phyloP scores from a whole-genome alignment of 2,113 vertebrate species.

The Ciconia boyciana region DNA sequence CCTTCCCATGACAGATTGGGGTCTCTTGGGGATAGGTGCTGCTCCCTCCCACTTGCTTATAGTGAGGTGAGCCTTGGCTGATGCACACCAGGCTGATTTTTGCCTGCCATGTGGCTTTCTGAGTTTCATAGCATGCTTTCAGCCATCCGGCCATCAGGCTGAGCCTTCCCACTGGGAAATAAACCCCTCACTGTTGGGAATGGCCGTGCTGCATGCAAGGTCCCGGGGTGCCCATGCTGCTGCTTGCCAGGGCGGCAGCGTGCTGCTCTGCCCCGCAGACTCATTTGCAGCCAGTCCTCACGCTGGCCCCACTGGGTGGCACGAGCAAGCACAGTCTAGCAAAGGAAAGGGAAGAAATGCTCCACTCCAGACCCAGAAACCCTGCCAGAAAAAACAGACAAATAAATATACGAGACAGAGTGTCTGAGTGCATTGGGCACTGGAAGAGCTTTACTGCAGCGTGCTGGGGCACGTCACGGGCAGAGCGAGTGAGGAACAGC shows the following conservation, averaged over 20 bases:
- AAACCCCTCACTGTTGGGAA: accelerated
- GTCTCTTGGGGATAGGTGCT: background rate
- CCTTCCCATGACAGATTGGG: background rate
- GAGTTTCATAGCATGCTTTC: background rate
- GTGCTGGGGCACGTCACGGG: background rate
- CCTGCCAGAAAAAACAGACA: background rate
- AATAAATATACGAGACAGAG: accelerated
- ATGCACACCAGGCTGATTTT: background rate
- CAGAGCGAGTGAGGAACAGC: background rate
- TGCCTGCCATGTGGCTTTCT: accelerated
- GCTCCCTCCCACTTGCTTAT: background rate
- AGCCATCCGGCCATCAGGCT: background rate
- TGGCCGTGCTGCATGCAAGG: accelerated
- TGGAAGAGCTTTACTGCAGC: background rate
- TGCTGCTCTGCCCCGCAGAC: background rate
- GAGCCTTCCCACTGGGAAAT: background rate
- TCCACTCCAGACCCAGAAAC: background rate
- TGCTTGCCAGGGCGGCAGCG: background rate
- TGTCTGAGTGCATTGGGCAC: background rate
- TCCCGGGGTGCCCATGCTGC: background rate
- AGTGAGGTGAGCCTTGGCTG: background rate
- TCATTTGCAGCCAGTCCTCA: background rate
- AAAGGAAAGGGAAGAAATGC: background rate
- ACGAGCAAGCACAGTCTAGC: background rate
- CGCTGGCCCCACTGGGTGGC: accelerated